phyloP scores from a whole-genome alignment of 2,113 vertebrate genomes.

The Chlorodrepanis virens region DNA sequence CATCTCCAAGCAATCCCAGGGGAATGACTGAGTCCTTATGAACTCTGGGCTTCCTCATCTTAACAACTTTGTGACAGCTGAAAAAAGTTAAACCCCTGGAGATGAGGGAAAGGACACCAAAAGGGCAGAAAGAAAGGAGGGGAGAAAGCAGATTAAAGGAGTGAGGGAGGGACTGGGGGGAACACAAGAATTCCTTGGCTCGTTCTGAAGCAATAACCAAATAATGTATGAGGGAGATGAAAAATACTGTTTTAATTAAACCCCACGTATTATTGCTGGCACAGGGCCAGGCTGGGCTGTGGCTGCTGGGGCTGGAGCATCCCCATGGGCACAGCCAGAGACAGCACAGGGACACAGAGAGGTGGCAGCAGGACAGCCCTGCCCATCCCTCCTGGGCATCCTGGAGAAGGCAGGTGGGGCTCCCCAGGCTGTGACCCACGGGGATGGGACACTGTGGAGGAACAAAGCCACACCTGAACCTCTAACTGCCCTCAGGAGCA shows the following conservation, averaged over 20 bases:
- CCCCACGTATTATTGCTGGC: constrained; percentile 1
- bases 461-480: not conserved
- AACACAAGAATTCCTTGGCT: constrained; percentile 24
- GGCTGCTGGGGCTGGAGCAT: not conserved
- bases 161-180: not conserved
- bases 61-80: not conserved
- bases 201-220: not conserved
- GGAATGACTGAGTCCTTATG: rapidly evolving
- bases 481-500: not conserved
- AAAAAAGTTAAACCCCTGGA: not conserved
- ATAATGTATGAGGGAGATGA: not conserved
- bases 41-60: not conserved
- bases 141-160: not conserved
- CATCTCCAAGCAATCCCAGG: not conserved
- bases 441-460: not conserved
- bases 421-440: rapidly evolving
- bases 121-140: not conserved
- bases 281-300: rapidly evolving
- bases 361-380: not conserved
- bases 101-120: not conserved
- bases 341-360: not conserved
- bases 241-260: constrained; percentile 53
- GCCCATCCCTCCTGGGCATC: not conserved
- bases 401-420: not conserved
- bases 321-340: not conserved